Percentiles rank a stretch among this genome's conserved stretches.
Conservation (phyloP, 2,888 invertebrate genomes). For the Bimastos eiseni region DNA sequence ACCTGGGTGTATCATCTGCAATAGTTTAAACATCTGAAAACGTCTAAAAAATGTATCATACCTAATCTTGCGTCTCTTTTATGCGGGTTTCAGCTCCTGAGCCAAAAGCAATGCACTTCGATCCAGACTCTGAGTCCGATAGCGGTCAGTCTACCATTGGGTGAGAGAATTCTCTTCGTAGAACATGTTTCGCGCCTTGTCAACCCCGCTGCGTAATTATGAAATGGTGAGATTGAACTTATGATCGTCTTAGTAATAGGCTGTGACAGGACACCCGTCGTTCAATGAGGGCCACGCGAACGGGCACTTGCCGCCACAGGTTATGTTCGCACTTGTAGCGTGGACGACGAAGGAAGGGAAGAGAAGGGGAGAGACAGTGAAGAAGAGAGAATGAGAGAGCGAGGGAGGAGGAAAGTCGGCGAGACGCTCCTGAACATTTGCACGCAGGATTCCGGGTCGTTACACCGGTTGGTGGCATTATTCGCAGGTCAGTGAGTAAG, state of each 20-base stretch:
- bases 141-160: background rate
- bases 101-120: too few species aligned
- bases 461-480: background rate
- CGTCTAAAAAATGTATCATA: background rate
- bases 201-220: background rate
- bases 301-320: too few species aligned
- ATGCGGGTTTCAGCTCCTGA: too few species aligned
- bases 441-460: background rate
- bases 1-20: background rate
- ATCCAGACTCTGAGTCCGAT: background rate
- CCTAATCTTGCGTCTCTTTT: background rate
- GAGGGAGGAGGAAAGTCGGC: background rate
- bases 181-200: background rate
- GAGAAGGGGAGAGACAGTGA: background rate
- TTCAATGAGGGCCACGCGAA: background rate
- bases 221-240: background rate
- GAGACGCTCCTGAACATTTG: background rate
- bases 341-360: background rate
- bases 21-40: background rate
- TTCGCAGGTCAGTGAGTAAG: background rate
- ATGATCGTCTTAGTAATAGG: background rate
- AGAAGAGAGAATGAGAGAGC: background rate
- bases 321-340: background rate
- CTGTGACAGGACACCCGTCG: background rate
- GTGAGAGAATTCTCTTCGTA: background rate